These are phyloP conservation scores for Drosophila obscura DNA, from an alignment of 1,140 invertebrate species.

Conservation along the genomic window DNA sequence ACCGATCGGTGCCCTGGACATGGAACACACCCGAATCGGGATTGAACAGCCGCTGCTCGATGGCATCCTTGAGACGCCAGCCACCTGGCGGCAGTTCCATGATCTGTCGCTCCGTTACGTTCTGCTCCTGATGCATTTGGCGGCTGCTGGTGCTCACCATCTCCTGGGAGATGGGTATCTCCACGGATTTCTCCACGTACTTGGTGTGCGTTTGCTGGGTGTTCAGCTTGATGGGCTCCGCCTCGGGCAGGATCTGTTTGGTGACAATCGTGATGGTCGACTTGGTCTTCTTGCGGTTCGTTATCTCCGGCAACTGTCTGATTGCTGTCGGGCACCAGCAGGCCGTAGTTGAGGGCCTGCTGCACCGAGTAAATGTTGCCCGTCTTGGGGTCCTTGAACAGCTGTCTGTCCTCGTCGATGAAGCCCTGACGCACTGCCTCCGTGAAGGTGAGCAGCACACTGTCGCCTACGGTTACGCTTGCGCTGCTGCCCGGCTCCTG, in stretches of 20 bases:
- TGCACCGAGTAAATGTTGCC: conserved; percentile 91
- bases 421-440: conserved; percentile 91
- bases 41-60: conserved; percentile 91
- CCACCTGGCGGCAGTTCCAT: conserved; percentile 92
- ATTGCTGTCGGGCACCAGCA: conserved; percentile 87
- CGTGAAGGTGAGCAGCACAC: conserved; percentile 88
- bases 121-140: conserved; percentile 58
- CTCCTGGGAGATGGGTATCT: conserved; percentile 74
- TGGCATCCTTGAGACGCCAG: conserved; percentile 91
- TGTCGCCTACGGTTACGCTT: conserved; percentile 66
- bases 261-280: conserved; percentile 83
- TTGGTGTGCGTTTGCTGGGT: conserved; percentile 82
- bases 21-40: conserved; percentile 92
- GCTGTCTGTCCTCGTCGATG: conserved; percentile 90
- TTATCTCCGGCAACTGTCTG: conserved; percentile 66
- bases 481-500: conserved; percentile 84
- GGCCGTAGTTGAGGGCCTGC: conserved; percentile 90
- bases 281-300: conserved; percentile 83
- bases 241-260: conserved; percentile 77
- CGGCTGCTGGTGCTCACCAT: conserved; percentile 82
- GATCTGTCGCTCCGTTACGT: conserved; percentile 82
- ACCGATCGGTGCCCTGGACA: conserved; percentile 93
- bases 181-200: conserved; percentile 76
- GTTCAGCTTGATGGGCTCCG: conserved; percentile 84
- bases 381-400: conserved; percentile 91